Evolutionary conservation across 2,113 vertebrate genomes (phyloP).

Genomic region (Hylia prasina): DNA sequence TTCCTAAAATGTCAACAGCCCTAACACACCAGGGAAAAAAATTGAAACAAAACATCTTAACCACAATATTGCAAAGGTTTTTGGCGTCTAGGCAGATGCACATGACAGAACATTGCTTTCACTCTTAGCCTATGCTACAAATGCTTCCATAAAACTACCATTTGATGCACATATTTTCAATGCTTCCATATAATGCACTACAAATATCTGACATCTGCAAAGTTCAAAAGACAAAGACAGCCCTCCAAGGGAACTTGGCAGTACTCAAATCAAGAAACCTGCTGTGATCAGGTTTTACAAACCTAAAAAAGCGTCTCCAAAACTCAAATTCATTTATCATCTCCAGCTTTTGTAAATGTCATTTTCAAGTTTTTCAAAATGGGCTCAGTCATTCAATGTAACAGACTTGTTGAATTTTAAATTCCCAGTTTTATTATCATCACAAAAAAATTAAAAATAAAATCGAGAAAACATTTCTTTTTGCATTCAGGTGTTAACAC

Average conservation of each 20-base stretch:
- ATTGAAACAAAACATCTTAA: not conserved
- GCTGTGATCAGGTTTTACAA: not conserved
- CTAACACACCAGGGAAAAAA: not conserved
- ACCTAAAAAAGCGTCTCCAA: not conserved
- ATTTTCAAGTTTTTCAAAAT: not conserved
- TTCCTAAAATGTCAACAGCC: conserved; percentile 13
- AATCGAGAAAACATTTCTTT: not conserved
- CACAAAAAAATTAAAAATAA: not conserved
- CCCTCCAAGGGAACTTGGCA: not conserved
- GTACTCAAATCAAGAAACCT: not conserved
- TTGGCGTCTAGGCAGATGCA: not conserved
- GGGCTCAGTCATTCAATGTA: not conserved
- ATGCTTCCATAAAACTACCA: not conserved
- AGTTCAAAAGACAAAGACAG: not conserved
- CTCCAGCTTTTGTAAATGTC: not conserved
- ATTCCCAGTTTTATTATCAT: not conserved
- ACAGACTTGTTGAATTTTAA: not conserved
- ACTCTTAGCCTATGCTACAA: not conserved
- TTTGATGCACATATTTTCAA: not conserved
- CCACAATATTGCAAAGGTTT: not conserved
- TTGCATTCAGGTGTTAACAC: not conserved
- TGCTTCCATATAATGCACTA: not conserved
- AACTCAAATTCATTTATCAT: not conserved
- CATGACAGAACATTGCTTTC: not conserved
- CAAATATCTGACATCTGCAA: not conserved